A percentile compares a stretch with the other conserved stretches of the same genome.
Evolutionary conservation across 1,140 invertebrate genomes (phyloP).

Genomic region (Atta texana): DNA sequence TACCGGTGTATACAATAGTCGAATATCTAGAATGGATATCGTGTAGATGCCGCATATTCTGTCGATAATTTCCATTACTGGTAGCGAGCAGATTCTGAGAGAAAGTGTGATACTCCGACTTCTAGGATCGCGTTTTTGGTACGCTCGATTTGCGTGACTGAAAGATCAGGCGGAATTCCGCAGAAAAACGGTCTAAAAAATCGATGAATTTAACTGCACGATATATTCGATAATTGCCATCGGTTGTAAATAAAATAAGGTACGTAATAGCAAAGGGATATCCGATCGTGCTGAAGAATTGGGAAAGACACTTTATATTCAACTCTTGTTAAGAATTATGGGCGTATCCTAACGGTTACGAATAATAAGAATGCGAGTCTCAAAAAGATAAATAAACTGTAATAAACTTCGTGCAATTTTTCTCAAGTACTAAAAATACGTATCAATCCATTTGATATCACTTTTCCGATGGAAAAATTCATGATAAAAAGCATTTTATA

Average conservation of each 20-base stretch:
- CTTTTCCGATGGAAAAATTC: background rate
- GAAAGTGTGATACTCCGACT: constrained; percentile 28
- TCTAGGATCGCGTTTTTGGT: constrained; percentile 14
- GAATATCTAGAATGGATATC: constrained; percentile 56
- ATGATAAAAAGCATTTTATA: background rate
- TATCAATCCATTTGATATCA: background rate
- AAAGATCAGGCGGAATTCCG: constrained; percentile 18
- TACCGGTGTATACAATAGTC: constrained; percentile 32
- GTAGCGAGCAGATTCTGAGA: constrained; percentile 29
- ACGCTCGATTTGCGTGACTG: constrained; percentile 39
- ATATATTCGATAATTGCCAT: constrained; percentile 28
- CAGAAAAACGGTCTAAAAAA: constrained; percentile 6
- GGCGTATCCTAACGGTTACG: constrained; percentile 5
- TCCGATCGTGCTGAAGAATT: constrained; percentile 33
- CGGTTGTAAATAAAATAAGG: constrained; percentile 39
- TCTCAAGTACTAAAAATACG: background rate
- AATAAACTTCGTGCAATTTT: background rate
- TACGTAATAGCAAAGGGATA: constrained; percentile 14
- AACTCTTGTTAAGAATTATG: constrained; percentile 6
- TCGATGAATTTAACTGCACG: constrained; percentile 28
- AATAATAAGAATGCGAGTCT: background rate
- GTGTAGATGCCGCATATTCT: constrained; percentile 27
- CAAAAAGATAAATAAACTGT: constrained; percentile 4
- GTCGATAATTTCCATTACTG: constrained; percentile 55
- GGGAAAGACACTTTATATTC: constrained; percentile 22